A percentile compares a stretch with the other conserved stretches of the same genome.
Conservation (phyloP, 2,113 vertebrate genomes). For the Tupaia chinensis region DNA sequence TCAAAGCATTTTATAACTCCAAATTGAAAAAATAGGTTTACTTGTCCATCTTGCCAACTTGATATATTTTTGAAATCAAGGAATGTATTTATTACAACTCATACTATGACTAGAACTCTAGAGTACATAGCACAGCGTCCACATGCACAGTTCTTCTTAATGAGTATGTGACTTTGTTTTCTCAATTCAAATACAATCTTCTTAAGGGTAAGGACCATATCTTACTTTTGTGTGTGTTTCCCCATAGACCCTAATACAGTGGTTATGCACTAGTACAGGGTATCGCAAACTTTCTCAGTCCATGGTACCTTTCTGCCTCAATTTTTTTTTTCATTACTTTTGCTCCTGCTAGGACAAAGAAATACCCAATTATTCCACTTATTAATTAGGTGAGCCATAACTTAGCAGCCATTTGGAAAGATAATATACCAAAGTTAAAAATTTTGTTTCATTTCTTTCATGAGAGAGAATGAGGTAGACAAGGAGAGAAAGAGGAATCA, state of each 20-base stretch:
- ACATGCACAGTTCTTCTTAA: neutral
- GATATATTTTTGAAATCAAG: constrained; percentile 15
- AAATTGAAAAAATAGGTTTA: neutral
- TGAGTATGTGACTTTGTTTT: constrained; percentile 28
- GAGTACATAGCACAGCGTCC: neutral
- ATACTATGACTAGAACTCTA: neutral
- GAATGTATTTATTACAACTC: neutral
- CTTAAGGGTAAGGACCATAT: neutral
- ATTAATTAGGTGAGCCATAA: neutral
- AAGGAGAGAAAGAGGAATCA: no score
- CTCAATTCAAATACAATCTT: constrained; percentile 28
- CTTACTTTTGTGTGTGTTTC: neutral
- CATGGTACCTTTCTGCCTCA: neutral
- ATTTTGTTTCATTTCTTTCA: no score
- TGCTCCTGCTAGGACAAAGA: neutral
- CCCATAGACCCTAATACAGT: neutral
- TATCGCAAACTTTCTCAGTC: neutral
- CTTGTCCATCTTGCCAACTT: neutral
- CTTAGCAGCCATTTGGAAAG: constrained; percentile 7
- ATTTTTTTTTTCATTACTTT: neutral
- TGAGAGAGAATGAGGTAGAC: no score
- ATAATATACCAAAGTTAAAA: neutral
- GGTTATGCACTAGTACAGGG: neutral
- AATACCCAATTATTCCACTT: neutral
- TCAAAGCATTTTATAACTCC: neutral